Evolutionary conservation across 23 tunicate species (phyloP).

Genomic region (Halocynthia aurantium): DNA sequence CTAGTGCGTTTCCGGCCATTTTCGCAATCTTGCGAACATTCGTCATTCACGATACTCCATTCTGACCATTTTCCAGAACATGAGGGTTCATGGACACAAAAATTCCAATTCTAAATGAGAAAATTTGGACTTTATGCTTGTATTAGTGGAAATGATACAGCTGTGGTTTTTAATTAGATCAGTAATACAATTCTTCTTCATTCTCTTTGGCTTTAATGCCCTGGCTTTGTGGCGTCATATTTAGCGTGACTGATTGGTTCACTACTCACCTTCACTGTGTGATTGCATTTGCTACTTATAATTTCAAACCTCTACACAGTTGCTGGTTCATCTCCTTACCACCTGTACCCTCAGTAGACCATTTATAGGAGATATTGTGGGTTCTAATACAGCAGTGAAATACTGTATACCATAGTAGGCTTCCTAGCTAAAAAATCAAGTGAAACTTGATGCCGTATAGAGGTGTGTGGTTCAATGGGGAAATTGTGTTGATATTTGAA

Average conservation of each 20-base stretch:
- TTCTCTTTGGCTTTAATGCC: too few species aligned
- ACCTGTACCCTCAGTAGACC: too few species aligned
- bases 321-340: background rate
- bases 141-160: background rate
- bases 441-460: too few species aligned
- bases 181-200: too few species aligned
- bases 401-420: too few species aligned
- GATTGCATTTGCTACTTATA: background rate
- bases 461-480: too few species aligned
- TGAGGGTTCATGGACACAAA: conserved; percentile 10
- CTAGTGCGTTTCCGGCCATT: conserved; percentile 6
- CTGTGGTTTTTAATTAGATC: too few species aligned
- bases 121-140: background rate
- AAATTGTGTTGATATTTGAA: too few species aligned
- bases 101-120: conserved; percentile 12
- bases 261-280: background rate
- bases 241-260: background rate
- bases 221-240: too few species aligned
- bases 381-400: too few species aligned
- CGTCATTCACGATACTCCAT: background rate
- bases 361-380: too few species aligned
- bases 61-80: conserved; percentile 27
- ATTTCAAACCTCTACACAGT: conserved; percentile 15
- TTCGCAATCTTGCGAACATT: conserved; percentile 4
- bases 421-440: too few species aligned